These are phyloP conservation scores for Lipophrys pholis DNA, from an alignment of 2,113 vertebrate genomes.

Conservation along the genomic window DNA sequence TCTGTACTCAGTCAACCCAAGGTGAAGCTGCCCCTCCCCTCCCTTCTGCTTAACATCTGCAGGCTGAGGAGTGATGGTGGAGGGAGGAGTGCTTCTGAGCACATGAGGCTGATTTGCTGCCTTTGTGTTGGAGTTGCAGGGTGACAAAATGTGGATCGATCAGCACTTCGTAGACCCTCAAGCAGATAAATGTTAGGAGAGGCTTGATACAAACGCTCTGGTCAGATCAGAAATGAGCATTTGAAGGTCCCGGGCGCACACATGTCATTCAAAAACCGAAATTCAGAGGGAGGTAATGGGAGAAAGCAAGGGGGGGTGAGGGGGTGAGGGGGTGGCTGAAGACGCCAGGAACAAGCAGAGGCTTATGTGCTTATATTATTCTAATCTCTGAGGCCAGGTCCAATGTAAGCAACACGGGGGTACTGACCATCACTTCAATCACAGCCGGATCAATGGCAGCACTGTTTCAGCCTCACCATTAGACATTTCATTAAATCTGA, in stretches of 20 bases:
- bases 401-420: constrained; percentile 82
- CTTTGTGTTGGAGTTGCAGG: constrained; percentile 4
- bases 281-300: constrained; percentile 14
- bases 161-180: neutral
- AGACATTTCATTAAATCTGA: constrained; percentile 78
- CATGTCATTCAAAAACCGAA: constrained; percentile 21
- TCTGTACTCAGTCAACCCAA: constrained; percentile 73
- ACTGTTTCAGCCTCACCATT: constrained; percentile 74
- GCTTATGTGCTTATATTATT: constrained; percentile 84
- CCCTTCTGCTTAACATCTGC: constrained; percentile 59
- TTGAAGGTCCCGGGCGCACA: constrained; percentile 16
- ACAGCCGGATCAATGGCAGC: constrained; percentile 71
- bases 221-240: neutral
- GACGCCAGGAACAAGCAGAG: constrained; percentile 71
- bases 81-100: constrained; percentile 20
- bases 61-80: constrained; percentile 27
- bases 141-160: constrained; percentile 6
- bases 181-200: constrained; percentile 7
- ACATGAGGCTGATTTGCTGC: constrained; percentile 4
- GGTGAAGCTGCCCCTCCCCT: constrained; percentile 34
- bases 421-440: constrained; percentile 83
- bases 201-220: constrained; percentile 1
- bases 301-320: constrained; percentile 10
- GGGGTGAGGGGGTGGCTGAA: constrained; percentile 26
- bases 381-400: constrained; percentile 79